Evolutionary conservation across 2,113 vertebrate genomes (phyloP).

Genomic region (Drymodes brunneopygia): DNA sequence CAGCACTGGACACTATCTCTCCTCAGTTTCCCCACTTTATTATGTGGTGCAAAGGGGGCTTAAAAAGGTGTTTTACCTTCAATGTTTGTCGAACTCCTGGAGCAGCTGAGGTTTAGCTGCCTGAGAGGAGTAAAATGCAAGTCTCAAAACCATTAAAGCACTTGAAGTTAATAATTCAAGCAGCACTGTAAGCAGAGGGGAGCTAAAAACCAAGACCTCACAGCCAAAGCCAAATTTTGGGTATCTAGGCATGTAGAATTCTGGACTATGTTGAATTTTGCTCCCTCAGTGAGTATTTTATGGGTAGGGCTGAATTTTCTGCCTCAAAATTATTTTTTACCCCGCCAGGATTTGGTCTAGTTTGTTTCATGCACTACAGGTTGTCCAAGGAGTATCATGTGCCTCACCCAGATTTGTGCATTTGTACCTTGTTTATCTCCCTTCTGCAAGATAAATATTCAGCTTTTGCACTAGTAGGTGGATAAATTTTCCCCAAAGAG

Average conservation of each 20-base stretch:
- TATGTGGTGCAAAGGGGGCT: neutral
- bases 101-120: neutral
- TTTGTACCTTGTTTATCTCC: neutral
- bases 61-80: neutral
- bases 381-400: neutral
- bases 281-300: neutral
- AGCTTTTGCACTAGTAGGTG: neutral
- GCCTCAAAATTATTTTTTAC: neutral
- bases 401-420: neutral
- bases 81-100: neutral
- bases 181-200: neutral
- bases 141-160: neutral
- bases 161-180: neutral
- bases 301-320: neutral
- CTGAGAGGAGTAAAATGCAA: neutral
- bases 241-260: neutral
- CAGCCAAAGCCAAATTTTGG: neutral
- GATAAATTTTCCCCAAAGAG: neutral
- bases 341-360: neutral
- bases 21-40: neutral
- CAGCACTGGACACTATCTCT: neutral
- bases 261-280: neutral
- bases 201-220: neutral
- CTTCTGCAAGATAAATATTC: neutral
- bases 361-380: neutral